Evolutionary conservation across 2,797 vertebrate genomes (phyloP).

Genomic region (Notolabrus celidotus): DNA sequence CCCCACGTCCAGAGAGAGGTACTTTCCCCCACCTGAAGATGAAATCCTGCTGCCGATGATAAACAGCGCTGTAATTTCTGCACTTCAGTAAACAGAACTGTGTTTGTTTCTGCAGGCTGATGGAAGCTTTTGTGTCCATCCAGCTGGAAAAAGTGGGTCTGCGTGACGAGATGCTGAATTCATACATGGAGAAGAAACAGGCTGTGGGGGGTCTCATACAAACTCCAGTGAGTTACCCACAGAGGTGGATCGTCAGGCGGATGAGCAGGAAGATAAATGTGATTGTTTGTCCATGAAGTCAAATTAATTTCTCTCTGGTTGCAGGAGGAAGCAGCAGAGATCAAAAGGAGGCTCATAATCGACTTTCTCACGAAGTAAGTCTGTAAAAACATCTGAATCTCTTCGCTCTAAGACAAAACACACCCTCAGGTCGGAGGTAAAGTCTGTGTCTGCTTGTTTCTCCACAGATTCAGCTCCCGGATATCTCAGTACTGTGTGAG

Average conservation of each 20-base stretch:
- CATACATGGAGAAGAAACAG: slow-evolving; percentile 80
- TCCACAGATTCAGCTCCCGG: slow-evolving; percentile 75
- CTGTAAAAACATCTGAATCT: background rate
- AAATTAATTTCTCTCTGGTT: slow-evolving; percentile 35
- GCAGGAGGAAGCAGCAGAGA: slow-evolving; percentile 82
- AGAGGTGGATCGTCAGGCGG: background rate
- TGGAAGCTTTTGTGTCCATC: slow-evolving; percentile 85
- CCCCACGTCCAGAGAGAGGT: slow-evolving; percentile 68
- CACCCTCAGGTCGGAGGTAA: background rate
- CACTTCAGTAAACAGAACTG: slow-evolving; percentile 15
- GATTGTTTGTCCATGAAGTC: slow-evolving; percentile 30
- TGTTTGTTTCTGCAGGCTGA: slow-evolving; percentile 65
- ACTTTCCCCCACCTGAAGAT: background rate
- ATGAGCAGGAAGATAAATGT: slow-evolving; percentile 24
- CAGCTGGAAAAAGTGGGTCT: slow-evolving; percentile 83
- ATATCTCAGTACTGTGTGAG: slow-evolving; percentile 77
- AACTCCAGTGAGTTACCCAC: slow-evolving; percentile 74
- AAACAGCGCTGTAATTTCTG: background rate
- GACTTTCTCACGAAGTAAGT: slow-evolving; percentile 84
- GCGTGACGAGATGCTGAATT: slow-evolving; percentile 81
- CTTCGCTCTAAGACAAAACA: background rate
- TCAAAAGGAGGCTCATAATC: slow-evolving; percentile 82
- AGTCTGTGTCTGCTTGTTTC: background rate
- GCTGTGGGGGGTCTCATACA: slow-evolving; percentile 61
- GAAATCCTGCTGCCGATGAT: background rate